A percentile compares a stretch with the other conserved stretches of the same genome.
Conservation (phyloP, 2,888 invertebrate genomes). For the Tigriopus californicus region DNA sequence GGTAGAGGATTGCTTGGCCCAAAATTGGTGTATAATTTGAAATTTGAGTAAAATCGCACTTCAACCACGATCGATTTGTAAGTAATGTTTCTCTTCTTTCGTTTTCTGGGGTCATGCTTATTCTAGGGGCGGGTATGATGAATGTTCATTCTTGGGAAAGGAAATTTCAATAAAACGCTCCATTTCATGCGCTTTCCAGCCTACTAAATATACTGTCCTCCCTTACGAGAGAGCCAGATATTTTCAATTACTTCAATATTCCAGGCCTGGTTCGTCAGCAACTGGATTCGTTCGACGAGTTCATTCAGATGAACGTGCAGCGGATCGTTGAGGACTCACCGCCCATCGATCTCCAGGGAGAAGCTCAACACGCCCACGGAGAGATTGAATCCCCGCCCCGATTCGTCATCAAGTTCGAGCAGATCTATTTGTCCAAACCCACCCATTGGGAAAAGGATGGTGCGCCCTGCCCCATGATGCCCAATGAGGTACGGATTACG, state of each 20-base stretch:
- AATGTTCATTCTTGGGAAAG: too few species aligned
- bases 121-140: too few species aligned
- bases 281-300: conserved; percentile 97
- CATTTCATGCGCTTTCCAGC: too few species aligned
- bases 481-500: conserved; percentile 69
- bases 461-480: conserved; percentile 98
- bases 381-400: conserved; percentile 78
- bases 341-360: conserved; percentile 84
- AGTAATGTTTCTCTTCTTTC: too few species aligned
- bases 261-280: conserved; percentile 78
- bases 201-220: too few species aligned
- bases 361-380: conserved; percentile 87
- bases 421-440: conserved; percentile 95
- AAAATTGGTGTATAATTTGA: too few species aligned
- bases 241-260: background rate
- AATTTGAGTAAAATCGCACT: too few species aligned
- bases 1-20: too few species aligned
- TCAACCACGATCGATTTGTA: too few species aligned
- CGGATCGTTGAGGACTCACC: conserved; percentile 98
- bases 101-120: conserved; percentile 23
- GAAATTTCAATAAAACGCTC: too few species aligned
- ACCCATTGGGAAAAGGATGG: conserved; percentile 99
- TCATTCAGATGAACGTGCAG: conserved; percentile 99
- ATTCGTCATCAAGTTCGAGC: conserved; percentile 89
- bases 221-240: too few species aligned